These are phyloP conservation scores for Chydorus sphaericus DNA, from an alignment of 2,888 invertebrate genomes.

Conservation along the genomic window DNA sequence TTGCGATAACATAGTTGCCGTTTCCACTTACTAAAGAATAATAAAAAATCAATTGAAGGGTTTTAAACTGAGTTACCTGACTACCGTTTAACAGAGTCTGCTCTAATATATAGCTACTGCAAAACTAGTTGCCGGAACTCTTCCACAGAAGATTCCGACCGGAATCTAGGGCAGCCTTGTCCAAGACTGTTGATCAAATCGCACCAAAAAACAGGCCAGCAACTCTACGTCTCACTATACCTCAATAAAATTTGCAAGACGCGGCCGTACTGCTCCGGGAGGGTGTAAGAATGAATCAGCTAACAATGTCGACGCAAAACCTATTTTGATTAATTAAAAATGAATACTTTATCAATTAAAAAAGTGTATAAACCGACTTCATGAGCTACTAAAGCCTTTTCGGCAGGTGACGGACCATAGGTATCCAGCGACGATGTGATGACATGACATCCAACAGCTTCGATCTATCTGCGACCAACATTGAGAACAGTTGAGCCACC, in stretches of 20 bases:
- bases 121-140: too few relatives aligned
- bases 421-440: conserved; percentile 46
- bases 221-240: conserved; percentile 38
- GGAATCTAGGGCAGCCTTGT: conserved; percentile 16
- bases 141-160: neutral
- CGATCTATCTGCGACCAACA: conserved; percentile 49
- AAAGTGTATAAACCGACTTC: conserved; percentile 31
- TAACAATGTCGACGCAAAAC: conserved; percentile 51
- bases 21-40: conserved; percentile 42
- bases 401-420: conserved; percentile 42
- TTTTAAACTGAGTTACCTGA: conserved; percentile 11
- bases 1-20: conserved; percentile 44
- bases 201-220: conserved; percentile 43
- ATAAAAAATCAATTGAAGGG: too few relatives aligned
- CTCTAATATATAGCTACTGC: too few relatives aligned
- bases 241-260: conserved; percentile 49
- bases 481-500: conserved; percentile 45
- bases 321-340: conserved; percentile 28
- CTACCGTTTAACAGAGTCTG: too few relatives aligned
- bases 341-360: neutral
- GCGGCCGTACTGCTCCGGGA: conserved; percentile 62
- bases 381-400: conserved; percentile 39
- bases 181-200: conserved; percentile 46
- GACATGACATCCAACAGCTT: conserved; percentile 46
- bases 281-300: conserved; percentile 47